These are phyloP conservation scores for Pseudomugil gertrudae DNA, from an alignment of 2,797 vertebrate genomes.

Conservation along the genomic window DNA sequence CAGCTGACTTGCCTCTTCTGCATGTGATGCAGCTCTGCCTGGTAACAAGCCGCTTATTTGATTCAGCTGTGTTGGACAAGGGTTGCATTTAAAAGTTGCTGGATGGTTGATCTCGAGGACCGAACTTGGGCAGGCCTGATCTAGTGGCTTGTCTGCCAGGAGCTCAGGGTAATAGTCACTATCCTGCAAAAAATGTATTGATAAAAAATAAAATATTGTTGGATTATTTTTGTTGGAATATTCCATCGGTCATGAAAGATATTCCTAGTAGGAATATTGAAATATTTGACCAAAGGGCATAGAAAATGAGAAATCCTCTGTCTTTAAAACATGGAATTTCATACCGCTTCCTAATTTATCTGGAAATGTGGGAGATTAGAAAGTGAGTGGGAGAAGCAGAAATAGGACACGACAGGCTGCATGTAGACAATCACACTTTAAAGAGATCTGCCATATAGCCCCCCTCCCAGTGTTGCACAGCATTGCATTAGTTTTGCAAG, in stretches of 20 bases:
- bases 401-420: constrained; percentile 53
- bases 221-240: constrained; percentile 15
- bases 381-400: constrained; percentile 63
- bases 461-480: constrained; percentile 22
- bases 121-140: no score
- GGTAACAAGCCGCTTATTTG: no score
- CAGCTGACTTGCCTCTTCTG: no score
- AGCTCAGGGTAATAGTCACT: constrained; percentile 4
- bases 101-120: no score
- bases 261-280: not conserved
- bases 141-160: constrained; percentile 13
- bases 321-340: constrained; percentile 16
- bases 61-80: no score
- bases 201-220: not conserved
- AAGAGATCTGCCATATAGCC: constrained; percentile 27
- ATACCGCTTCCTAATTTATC: constrained; percentile 36
- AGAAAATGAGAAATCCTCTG: constrained; percentile 16
- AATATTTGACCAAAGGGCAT: not conserved
- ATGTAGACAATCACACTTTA: constrained; percentile 51
- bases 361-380: constrained; percentile 50
- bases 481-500: constrained; percentile 7
- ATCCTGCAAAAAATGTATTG: not conserved
- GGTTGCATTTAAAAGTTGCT: no score
- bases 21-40: no score
- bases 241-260: constrained; percentile 4